These are phyloP conservation scores for Podilymbus podiceps DNA, from an alignment of 2,113 vertebrate genomes.

Conservation along the genomic window DNA sequence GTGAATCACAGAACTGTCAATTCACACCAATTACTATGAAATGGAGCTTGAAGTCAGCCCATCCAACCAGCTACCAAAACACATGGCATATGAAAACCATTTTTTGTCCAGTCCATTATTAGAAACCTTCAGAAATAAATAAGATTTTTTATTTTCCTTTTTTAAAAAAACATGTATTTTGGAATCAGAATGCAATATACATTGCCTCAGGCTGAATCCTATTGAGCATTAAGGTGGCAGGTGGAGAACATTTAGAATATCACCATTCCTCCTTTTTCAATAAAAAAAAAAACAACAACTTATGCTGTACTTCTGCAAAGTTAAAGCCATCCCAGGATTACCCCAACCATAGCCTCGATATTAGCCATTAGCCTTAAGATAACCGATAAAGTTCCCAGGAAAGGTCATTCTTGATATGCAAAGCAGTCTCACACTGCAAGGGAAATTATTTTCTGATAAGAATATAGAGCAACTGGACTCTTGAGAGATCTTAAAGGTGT, in stretches of 20 bases:
- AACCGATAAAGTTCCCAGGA: not conserved
- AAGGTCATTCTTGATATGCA: not conserved
- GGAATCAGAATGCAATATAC: not conserved
- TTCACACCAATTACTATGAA: not conserved
- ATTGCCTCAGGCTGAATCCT: not conserved
- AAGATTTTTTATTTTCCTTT: no score
- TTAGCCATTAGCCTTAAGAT: not conserved
- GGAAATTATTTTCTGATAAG: not conserved
- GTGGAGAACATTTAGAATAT: not conserved
- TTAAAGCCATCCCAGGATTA: not conserved
- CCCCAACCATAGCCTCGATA: not conserved
- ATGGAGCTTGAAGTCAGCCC: not conserved
- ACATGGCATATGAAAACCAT: fast-evolving
- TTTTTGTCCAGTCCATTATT: not conserved
- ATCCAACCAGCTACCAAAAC: not conserved
- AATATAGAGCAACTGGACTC: not conserved
- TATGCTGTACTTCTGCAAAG: not conserved
- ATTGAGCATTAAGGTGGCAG: not conserved
- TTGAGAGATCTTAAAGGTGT: not conserved
- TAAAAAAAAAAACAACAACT: not conserved
- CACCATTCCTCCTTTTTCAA: not conserved
- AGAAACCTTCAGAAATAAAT: not conserved
- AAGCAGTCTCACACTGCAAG: not conserved
- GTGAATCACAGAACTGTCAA: not conserved
- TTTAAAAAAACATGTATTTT: not conserved